A percentile compares a stretch with the other conserved stretches of the same genome.
Conservation (phyloP, 2,888 invertebrate genomes). For the Crematogaster levior region DNA sequence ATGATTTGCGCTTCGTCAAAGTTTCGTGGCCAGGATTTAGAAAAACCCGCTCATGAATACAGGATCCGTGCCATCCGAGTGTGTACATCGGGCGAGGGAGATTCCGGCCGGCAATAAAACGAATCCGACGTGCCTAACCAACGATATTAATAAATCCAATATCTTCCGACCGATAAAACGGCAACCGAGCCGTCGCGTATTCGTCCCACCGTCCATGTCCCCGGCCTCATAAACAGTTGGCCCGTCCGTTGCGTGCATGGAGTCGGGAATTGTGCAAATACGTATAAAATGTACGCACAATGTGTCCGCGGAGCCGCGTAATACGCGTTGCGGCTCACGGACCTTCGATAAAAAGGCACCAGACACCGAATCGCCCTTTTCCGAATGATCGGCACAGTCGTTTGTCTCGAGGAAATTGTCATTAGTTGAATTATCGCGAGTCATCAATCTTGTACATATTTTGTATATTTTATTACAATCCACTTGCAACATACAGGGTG, state of each 20-base stretch:
- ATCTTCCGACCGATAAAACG: slow-evolving; percentile 84
- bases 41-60: slow-evolving; percentile 17
- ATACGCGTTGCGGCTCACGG: slow-evolving; percentile 72
- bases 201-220: slow-evolving; percentile 52
- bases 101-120: slow-evolving; percentile 74
- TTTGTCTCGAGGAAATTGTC: background rate
- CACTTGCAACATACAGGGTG: too few species aligned
- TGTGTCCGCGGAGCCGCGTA: slow-evolving; percentile 84
- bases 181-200: slow-evolving; percentile 70
- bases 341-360: slow-evolving; percentile 67
- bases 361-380: slow-evolving; percentile 54
- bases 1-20: background rate
- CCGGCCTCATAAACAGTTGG: slow-evolving; percentile 70
- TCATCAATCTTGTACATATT: background rate
- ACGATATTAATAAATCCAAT: slow-evolving; percentile 83
- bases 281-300: slow-evolving; percentile 85
- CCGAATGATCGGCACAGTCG: background rate
- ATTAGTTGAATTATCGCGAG: background rate
- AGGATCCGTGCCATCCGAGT: background rate
- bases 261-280: slow-evolving; percentile 85
- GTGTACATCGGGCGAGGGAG: slow-evolving; percentile 45
- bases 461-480: background rate
- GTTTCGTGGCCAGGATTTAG: background rate
- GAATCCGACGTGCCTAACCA: slow-evolving; percentile 79
- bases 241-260: slow-evolving; percentile 64